Evolutionary conservation across 2,797 vertebrate species (phyloP).

Genomic region (Helarctos malayanus): DNA sequence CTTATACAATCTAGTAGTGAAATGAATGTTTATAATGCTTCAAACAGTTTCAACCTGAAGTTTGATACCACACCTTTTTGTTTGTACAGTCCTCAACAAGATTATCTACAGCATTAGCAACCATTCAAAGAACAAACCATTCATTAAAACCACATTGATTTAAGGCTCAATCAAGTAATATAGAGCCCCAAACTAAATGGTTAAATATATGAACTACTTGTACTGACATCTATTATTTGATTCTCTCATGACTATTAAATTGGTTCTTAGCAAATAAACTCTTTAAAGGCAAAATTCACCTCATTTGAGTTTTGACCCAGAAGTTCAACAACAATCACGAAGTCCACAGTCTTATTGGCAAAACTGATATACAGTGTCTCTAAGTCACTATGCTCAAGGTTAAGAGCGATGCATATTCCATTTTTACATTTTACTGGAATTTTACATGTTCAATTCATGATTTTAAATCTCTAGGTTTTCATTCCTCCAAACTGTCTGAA

Average conservation of each 20-base stretch:
- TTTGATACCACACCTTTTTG: slow-evolving; percentile 86
- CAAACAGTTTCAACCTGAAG: slow-evolving; percentile 86
- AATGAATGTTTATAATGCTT: slow-evolving; percentile 84
- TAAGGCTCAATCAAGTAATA: slow-evolving; percentile 86
- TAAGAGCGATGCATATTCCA: slow-evolving; percentile 95
- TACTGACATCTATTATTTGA: slow-evolving; percentile 86
- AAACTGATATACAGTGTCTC: slow-evolving; percentile 94
- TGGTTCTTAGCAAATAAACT: slow-evolving; percentile 87
- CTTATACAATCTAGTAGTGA: slow-evolving; percentile 89
- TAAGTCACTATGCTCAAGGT: slow-evolving; percentile 94
- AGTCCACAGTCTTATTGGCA: slow-evolving; percentile 95
- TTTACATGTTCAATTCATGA: slow-evolving; percentile 97
- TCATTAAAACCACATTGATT: slow-evolving; percentile 87
- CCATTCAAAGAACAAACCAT: slow-evolving; percentile 90
- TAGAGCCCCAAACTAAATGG: slow-evolving; percentile 85
- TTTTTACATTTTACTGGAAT: slow-evolving; percentile 95
- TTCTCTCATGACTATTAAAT: slow-evolving; percentile 86
- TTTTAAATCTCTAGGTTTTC: slow-evolving; percentile 94
- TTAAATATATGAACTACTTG: slow-evolving; percentile 85
- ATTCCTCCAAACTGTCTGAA: slow-evolving; percentile 94
- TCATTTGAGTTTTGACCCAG: slow-evolving; percentile 92
- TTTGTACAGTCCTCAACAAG: slow-evolving; percentile 88
- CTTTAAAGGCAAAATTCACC: slow-evolving; percentile 91
- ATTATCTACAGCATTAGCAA: slow-evolving; percentile 87
- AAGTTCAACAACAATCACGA: slow-evolving; percentile 92